Base-by-base conservation (phyloP, 1,140 invertebrate genomes). In the Rhopalosiphum padi region DNA sequence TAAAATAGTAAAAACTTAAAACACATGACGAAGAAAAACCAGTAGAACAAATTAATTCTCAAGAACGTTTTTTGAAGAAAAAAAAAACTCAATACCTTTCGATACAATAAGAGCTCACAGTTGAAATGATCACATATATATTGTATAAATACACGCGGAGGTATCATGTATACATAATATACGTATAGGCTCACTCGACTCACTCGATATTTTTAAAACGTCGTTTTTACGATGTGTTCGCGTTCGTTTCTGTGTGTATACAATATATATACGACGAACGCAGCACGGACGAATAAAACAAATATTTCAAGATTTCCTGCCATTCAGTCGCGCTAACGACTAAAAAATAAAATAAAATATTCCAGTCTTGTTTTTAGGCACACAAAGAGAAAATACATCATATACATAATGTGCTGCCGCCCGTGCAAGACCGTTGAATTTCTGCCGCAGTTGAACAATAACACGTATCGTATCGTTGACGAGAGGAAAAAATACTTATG, bases 221-320 rank as follows among this genome's bases (percentile, higher is more conserved):
- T 55, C 18, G 22, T 55, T 89, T 87, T 53, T 53, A 89, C 87
- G 22, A 37, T 21, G 51, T 43, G 88, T 60, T 60, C 46, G 11
- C 37, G 88, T 41, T 37, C 37, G 18, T 60, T 60, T 89, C 25
- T n/a, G 85, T 88, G 18, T 53, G 23, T 60, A 51, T 48, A 48
- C n/a, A 48, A 18, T n/a, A 30, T 46, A 90, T 21, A 90, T 30
- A 35, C 25, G 53, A 25, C 37, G 53, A 37, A 11, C 41, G 41
- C 48, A 37, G 55, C 25, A 35, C 41, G 68, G 55, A 91, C 82
- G 82, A 86, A 93, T 86, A 93, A 92, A 86, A 93, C 82, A 93
- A 93, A 93, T 86, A 85, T 86, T 93, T 93, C 91, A 51, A 93
- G 82, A 93, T 93, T 93, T 93, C 91, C 91, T 93, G 91, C 91